Evolutionary conservation across 2,113 vertebrate genomes (phyloP).

Genomic region (Pandion haliaetus): DNA sequence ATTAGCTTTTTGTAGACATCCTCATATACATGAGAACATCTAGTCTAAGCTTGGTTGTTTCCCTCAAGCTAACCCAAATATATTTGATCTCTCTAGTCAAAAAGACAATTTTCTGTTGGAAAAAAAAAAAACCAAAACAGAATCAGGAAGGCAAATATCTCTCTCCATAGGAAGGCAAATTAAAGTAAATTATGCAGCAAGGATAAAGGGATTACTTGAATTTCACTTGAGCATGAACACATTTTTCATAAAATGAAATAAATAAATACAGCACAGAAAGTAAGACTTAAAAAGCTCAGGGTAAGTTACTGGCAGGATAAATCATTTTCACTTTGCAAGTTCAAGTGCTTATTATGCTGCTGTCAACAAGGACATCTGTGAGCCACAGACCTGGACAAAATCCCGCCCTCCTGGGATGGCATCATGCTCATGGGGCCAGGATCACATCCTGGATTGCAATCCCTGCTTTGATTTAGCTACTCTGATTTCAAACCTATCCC

Average conservation of each 20-base stretch:
- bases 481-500: neutral
- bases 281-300: neutral
- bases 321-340: neutral
- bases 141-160: neutral
- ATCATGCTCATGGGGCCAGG: neutral
- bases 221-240: neutral
- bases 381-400: neutral
- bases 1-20: neutral
- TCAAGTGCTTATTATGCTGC: neutral
- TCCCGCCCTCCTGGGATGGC: neutral
- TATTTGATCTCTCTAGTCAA: neutral
- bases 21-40: neutral
- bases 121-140: neutral
- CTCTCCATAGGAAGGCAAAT: neutral
- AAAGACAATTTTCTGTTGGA: neutral
- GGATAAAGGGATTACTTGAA: neutral
- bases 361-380: neutral
- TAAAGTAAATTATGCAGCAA: neutral
- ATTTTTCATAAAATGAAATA: neutral
- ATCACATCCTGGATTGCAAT: neutral
- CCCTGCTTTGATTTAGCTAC: neutral
- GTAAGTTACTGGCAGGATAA: neutral
- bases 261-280: neutral
- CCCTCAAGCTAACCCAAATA: neutral
- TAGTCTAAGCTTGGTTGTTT: neutral